Conservation (phyloP, 1,140 invertebrate genomes). For the Drosophila pallidifrons region DNA sequence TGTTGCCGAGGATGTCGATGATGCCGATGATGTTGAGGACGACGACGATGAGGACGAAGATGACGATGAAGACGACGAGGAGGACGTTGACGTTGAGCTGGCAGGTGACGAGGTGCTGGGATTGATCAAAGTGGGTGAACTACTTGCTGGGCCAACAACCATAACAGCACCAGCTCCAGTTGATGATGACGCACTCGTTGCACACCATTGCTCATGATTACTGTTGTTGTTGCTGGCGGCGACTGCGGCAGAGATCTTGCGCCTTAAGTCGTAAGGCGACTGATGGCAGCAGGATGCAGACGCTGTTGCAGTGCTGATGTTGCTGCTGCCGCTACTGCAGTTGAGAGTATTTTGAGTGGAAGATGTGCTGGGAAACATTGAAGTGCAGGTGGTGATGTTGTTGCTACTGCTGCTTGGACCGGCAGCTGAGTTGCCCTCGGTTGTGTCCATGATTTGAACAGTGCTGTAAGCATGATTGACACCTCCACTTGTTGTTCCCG, state of each 20-base stretch:
- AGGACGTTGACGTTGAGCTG: slow-evolving; percentile 56
- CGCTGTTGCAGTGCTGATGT: slow-evolving; percentile 70
- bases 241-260: slow-evolving; percentile 91
- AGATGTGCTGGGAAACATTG: slow-evolving; percentile 54
- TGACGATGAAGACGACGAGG: slow-evolving; percentile 59
- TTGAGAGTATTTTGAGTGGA: slow-evolving; percentile 53
- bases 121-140: slow-evolving; percentile 70
- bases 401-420: slow-evolving; percentile 43
- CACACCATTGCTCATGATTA: slow-evolving; percentile 86
- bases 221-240: slow-evolving; percentile 57
- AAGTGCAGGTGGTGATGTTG: slow-evolving; percentile 46
- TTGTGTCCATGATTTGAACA: slow-evolving; percentile 73
- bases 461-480: slow-evolving; percentile 52
- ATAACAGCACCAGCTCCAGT: slow-evolving; percentile 55
- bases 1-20: slow-evolving; percentile 63
- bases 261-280: slow-evolving; percentile 93
- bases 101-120: slow-evolving; percentile 63
- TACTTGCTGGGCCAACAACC: slow-evolving; percentile 71
- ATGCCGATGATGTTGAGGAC: slow-evolving; percentile 40
- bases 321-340: slow-evolving; percentile 25
- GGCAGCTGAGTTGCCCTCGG: slow-evolving; percentile 49
- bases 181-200: slow-evolving; percentile 42
- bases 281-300: slow-evolving; percentile 88
- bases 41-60: slow-evolving; percentile 54
- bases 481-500: slow-evolving; percentile 15